These are phyloP conservation scores for Lonchura striata DNA, from an alignment of 2,113 vertebrate species.

Conservation along the genomic window DNA sequence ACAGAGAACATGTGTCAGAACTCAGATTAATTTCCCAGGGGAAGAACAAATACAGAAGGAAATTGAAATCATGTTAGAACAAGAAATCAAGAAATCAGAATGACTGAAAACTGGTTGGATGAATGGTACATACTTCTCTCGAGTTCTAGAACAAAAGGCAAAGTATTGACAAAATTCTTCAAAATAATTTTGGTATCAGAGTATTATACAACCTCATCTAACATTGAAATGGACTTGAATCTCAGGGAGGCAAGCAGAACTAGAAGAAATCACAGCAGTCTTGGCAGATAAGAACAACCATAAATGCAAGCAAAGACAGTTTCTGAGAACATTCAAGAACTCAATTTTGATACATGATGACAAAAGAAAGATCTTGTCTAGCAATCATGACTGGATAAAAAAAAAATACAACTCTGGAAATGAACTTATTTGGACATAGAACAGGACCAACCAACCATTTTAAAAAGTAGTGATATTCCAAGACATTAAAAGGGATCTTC, in stretches of 20 bases:
- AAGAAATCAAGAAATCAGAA: constrained; percentile 38
- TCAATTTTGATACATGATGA: not conserved
- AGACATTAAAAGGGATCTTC: not conserved
- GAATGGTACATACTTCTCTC: not conserved
- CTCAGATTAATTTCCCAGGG: constrained; percentile 36
- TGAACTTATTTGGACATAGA: not conserved
- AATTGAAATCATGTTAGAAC: constrained; percentile 36
- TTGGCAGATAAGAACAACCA: not conserved
- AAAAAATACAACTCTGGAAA: not conserved
- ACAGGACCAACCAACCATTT: not conserved
- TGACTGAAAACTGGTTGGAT: not conserved
- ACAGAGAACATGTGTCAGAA: constrained; percentile 27
- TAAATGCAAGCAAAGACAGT: not conserved
- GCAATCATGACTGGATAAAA: not conserved
- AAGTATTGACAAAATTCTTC: not conserved
- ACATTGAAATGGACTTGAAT: not conserved
- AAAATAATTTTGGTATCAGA: not conserved
- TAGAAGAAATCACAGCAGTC: not conserved
- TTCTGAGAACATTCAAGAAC: not conserved
- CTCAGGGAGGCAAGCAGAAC: not conserved
- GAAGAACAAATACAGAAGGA: constrained; percentile 11
- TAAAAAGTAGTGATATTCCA: not conserved
- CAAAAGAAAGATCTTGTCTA: not conserved
- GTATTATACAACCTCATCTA: not conserved
- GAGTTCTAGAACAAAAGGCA: not conserved